Evolutionary conservation across 1,140 invertebrate species (phyloP), one percentile per base, ranked within the genome.

Genomic region (Chymomyza costata): DNA sequence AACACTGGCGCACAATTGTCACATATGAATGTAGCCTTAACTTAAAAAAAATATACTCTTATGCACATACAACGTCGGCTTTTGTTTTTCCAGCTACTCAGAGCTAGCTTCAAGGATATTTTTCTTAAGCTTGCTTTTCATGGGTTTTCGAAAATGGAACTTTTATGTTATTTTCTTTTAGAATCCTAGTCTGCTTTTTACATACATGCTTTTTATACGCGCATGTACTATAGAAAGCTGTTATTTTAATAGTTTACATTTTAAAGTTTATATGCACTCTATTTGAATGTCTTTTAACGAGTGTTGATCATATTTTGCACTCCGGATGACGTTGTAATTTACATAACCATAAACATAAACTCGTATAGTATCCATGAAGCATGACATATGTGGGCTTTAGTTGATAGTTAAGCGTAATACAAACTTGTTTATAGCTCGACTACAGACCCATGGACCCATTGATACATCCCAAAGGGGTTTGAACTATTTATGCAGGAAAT

Each of bases 311-410:
- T 76, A 76, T 76, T 76, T 78, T 69, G 71, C 71, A 76, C 71
- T 76, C 71, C 66, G 66, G 66, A 59, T 54, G 63, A 34, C 41
- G 44, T 55, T 74, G 47, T 70, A 59, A 76, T 76, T 78, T 76
- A 69, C 71, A 76, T 76, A 76, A 78, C 65, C 66, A 76, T 76
- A 76, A 78, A 69, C 66, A 76, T 76, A 76, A 76, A 76, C 71
- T 71, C 71, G 53, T 52, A 62, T 65, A 62, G 65, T 68, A 56
- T 61, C 65, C 56, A 8, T 25, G 21, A 25, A 25, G 21, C 21
- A 25, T 25, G 21, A 25, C 65, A 48, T 54, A 37, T 10, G 35
- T 28, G 54, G 16, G 15, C 8, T 5, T 6, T 7, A 14, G 15
- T 15, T 32, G 21, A 3, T 25, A 25, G 21, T 25, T 25, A 25